phyloP scores from a whole-genome alignment of 2,797 vertebrate species.

The Parambassis ranga region DNA sequence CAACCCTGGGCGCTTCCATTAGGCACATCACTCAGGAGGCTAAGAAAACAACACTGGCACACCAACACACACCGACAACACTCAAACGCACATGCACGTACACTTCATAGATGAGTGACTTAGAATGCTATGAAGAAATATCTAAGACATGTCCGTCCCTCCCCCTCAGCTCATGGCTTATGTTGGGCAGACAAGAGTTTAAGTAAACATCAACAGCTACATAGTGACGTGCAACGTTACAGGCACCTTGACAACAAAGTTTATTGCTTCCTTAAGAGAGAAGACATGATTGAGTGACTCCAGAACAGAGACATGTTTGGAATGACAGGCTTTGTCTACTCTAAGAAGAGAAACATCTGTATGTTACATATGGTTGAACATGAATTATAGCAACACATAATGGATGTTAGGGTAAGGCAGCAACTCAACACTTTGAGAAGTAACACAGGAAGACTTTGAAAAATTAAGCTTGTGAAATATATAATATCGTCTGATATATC shows the following conservation, averaged over 20 bases:
- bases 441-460: too few species aligned
- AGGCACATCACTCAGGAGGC: conserved; percentile 40
- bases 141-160: conserved; percentile 22
- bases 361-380: neutral
- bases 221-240: conserved; percentile 5
- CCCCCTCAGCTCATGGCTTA: neutral
- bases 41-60: conserved; percentile 30
- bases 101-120: conserved; percentile 16
- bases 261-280: conserved; percentile 35
- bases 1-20: conserved; percentile 47
- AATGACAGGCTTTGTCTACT: neutral
- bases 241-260: conserved; percentile 9
- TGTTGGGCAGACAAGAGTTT: conserved; percentile 41
- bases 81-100: neutral
- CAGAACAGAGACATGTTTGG: neutral
- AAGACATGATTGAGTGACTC: conserved; percentile 9
- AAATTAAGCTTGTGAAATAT: too few species aligned
- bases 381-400: neutral
- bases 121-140: conserved; percentile 8
- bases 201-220: conserved; percentile 38
- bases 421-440: neutral
- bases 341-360: conserved; percentile 28
- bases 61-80: neutral
- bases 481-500: too few species aligned
- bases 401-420: neutral